Evolutionary conservation across 2,888 invertebrate genomes (phyloP), one percentile per base, ranked within the genome.

Genomic region (Perizoma flavofasciatum): DNA sequence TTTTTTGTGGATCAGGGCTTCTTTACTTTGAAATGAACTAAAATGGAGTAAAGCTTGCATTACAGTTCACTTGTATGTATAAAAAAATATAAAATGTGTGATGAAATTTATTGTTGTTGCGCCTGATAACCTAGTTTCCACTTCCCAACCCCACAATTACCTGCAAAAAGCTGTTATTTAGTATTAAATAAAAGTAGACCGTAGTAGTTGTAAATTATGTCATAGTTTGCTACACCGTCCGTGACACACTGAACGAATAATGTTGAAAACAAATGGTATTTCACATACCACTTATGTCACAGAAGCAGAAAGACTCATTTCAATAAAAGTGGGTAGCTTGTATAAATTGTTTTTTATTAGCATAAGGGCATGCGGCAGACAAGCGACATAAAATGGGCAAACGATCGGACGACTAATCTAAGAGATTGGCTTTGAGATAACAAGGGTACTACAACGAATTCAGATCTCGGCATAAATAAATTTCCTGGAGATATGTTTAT

Each of bases 371-470:
- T 59, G 65, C 63, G 63, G 69, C 68, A 69, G 65, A 70, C 69
- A 72, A 67, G 57, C 63, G 60, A 64, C 61, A 69, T 69, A 74
- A 74, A 74, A 73, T 74, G 68, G 72, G 64, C 69, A 65, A 70
- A 72, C 69, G 69, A 77, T 70, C 70, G 67, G 62, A 62, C 63
- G 69, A 63, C 73, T 72, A 71, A 74, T 75, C 64, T 64, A 48
- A 59, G 44, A 74, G 72, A 79, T 78, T 72, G 68, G 66, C 62
- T 63, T 60, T 56, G 61, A 73, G 74, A 74, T 74, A 75, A 77
- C 72, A 72, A 71, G 74, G 75, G 74, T 75, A 69, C 68, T 56
- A 64, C 61, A 59, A 70, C 74, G 73, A 72, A 76, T 77, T 77
- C 67, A 69, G 70, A 72, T 76, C 69, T 70, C 56, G 22, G 22